Percentiles rank a stretch among this genome's conserved stretches.
These are phyloP conservation scores for Acheta domesticus DNA, from an alignment of 2,888 invertebrate species.

Conservation along the genomic window DNA sequence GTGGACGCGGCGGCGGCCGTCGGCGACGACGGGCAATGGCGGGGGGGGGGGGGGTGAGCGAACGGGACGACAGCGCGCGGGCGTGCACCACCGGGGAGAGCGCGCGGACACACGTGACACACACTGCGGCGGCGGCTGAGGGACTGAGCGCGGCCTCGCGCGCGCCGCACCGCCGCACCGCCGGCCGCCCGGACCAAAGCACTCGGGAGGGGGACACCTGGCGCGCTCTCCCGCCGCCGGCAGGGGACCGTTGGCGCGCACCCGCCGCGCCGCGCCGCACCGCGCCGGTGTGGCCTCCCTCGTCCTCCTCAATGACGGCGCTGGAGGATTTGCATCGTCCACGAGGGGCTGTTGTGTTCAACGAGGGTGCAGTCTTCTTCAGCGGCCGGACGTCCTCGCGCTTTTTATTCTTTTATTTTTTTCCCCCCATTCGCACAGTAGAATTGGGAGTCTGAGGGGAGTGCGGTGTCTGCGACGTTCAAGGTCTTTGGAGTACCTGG, in stretches of 20 bases:
- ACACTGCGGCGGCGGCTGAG: not conserved
- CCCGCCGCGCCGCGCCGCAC: not conserved
- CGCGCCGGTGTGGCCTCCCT: not conserved
- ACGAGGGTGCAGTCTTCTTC: no score
- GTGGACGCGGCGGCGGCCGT: not conserved
- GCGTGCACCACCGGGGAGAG: not conserved
- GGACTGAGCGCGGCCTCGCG: not conserved
- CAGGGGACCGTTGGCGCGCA: not conserved
- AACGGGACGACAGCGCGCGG: not conserved
- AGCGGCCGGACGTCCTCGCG: no score
- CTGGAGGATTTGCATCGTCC: no score
- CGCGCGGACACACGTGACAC: not conserved
- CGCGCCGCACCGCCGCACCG: not conserved
- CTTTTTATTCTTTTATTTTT: no score
- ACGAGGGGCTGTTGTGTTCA: no score
- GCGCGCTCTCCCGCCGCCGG: not conserved
- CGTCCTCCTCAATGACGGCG: not conserved
- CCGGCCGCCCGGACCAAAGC: constrained; percentile 1
- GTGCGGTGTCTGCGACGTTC: not conserved
- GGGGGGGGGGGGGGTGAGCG: not conserved
- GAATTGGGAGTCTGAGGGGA: not conserved
- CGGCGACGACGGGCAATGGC: not conserved
- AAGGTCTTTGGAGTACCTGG: not conserved
- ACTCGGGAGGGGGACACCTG: not conserved
- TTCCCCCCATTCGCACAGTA: no score